Evolutionary conservation across 2,888 invertebrate species (phyloP).

Genomic region (Drosophila quinaria): DNA sequence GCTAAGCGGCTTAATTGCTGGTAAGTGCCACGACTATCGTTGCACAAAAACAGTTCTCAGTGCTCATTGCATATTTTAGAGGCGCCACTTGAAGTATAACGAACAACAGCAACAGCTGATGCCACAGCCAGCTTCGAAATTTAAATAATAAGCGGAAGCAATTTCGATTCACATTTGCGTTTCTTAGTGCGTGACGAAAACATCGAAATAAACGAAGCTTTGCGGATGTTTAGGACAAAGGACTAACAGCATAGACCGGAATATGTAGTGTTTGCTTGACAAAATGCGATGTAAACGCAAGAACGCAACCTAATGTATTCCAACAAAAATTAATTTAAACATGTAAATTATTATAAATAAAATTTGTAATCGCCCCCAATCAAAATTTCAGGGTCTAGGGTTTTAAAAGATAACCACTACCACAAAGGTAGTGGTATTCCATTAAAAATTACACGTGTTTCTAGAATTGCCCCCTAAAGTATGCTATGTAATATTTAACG

Average conservation of each 20-base stretch:
- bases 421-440: slow-evolving; percentile 26
- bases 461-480: slow-evolving; percentile 15
- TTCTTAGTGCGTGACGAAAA: slow-evolving; percentile 62
- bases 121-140: slow-evolving; percentile 39
- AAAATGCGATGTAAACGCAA: slow-evolving; percentile 57
- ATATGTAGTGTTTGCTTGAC: slow-evolving; percentile 76
- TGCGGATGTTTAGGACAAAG: not conserved
- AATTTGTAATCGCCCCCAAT: too few species aligned
- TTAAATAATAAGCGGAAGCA: slow-evolving; percentile 79
- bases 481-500: slow-evolving; percentile 14
- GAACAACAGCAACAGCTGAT: slow-evolving; percentile 26
- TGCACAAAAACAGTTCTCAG: slow-evolving; percentile 47
- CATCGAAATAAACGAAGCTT: slow-evolving; percentile 13
- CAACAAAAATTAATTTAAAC: too few species aligned
- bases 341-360: too few species aligned
- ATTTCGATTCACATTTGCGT: slow-evolving; percentile 64
- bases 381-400: too few species aligned
- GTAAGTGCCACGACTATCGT: slow-evolving; percentile 60
- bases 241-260: slow-evolving; percentile 54
- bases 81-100: slow-evolving; percentile 15
- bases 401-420: too few species aligned
- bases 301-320: slow-evolving; percentile 8
- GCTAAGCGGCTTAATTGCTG: slow-evolving; percentile 78
- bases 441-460: slow-evolving; percentile 47
- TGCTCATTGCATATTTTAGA: slow-evolving; percentile 40